Base-by-base conservation (phyloP, 2,888 invertebrate species). In the Atethmia centrago region DNA sequence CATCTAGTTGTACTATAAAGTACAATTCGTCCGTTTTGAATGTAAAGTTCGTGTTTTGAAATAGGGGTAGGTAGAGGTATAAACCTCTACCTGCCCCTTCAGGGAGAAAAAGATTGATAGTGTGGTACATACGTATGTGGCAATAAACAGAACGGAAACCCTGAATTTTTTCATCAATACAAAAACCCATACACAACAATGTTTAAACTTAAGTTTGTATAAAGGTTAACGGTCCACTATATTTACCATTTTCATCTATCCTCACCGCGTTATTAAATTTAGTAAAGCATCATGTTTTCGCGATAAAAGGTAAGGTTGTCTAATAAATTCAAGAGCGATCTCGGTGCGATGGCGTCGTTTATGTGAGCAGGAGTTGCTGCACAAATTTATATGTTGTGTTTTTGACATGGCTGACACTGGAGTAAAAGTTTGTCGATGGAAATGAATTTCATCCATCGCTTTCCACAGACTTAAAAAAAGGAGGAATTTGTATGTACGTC, bases 211-310 rank as follows among this genome's bases (percentile, higher is more conserved):
- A 9, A 36, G 25, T 36, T 36, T 47, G 19, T 25, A 45, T 19
- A 65, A 36, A 36, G 10, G 47, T n/a, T 3, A 51, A 49, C 21
- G 64, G 58, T 53, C 59, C 47, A 65, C 56, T 62, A 36, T 28
- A 69, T 69, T 78, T 59, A 61, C 42, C 49, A 59, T 59, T 69
- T 59, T 36, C 49, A 69, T 55, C 21, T 45, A 14, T 51, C 36
- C 56, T 45, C 16, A 31, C 42, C 40, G 53, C 25, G 8, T 78
- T 80, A 78, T 78, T 64, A 78, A 71, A 79, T 71, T 56, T 63
- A 25, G 51, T 3, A 62, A 78, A 67, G 58, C 68, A 45, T 51
- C 59, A 64, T 64, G 25, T 79, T 73, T 56, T 55, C 28, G n/a
- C 25, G 55, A 64, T 64, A 74, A 68, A 71, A 73, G 68, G 61